These are phyloP conservation scores for Maniola jurtina DNA, from an alignment of 1,140 invertebrate species.

Conservation along the genomic window DNA sequence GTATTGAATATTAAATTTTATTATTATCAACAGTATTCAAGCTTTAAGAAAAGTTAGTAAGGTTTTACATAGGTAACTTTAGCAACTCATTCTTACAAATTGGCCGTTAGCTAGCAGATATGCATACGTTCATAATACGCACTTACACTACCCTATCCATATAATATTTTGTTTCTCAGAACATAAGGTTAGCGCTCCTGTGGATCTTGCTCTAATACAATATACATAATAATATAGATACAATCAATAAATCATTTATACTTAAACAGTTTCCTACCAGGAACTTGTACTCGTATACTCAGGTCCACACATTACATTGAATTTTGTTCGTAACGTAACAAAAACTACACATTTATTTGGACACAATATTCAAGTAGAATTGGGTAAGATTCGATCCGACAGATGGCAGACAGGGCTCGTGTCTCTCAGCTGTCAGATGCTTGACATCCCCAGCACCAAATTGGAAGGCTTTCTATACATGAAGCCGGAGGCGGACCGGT, in stretches of 20 bases:
- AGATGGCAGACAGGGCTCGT: conserved; percentile 57
- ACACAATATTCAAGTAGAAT: not conserved
- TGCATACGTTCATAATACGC: no score
- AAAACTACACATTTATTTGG: not conserved
- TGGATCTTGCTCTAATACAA: conserved; percentile 9
- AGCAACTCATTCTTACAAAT: no score
- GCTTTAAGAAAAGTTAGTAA: no score
- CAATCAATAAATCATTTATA: conserved; percentile 2
- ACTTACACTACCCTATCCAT: no score
- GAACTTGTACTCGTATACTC: conserved; percentile 38
- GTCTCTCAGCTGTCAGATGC: conserved; percentile 31
- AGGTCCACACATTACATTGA: conserved; percentile 26
- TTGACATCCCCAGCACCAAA: not conserved
- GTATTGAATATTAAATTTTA: no score
- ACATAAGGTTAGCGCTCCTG: no score
- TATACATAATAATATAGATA: conserved; percentile 14
- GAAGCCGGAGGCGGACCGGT: no score
- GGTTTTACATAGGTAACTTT: no score
- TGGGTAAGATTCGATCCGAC: conserved; percentile 24
- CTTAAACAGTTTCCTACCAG: conserved; percentile 21
- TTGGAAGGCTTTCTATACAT: no score
- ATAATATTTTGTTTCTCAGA: no score
- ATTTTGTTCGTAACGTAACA: conserved; percentile 13
- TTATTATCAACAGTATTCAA: no score
- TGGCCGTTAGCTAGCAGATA: no score